Base-by-base conservation (phyloP, 2,113 vertebrate species). In the Ariopsis seemanni region DNA sequence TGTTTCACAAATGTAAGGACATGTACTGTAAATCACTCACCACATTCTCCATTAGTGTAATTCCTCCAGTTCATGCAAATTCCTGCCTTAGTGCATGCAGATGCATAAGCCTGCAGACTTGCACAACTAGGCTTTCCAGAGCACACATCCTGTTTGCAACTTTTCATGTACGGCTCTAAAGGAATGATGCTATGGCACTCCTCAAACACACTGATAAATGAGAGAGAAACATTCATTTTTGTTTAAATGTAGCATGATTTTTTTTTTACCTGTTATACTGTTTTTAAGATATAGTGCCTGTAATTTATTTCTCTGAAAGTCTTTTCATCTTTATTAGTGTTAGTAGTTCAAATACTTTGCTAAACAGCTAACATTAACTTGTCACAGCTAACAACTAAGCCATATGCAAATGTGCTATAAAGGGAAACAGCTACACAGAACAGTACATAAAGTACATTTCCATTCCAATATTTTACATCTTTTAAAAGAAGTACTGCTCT, bases 51-150 rank as follows among this genome's bases (percentile, higher is more conserved):
- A 7, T 95, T 90, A 52, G 96, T 97, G 12, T 57, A 60, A 53
- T 81, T 86, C 91, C 98, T 96, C 98, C 98, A 99, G 89, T 97
- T 92, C 1, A 97, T 78, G 69, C 97, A 99, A 30, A 96, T 7
- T 17, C 95, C 96, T 48, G 80, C 90, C 2, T 90, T 48, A 1
- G 94, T 90, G 7, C 98, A 99, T 71, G 95, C 93, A 0, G 95
- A 86, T 8, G 97, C 96, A 0, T 98, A 99, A 0, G 96, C 94
- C 93, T 97, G 95, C 87, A 99, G 90, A 84, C 94, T 93, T 5
- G 95, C 93, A 86, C 98, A 99, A 63, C 90, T 89, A 4, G 2
- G 27, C 0, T 0, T 17, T 57, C 88, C 30, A 1, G 92, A 90
- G 87, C 97, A 98, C 7, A 83, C 84, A 71, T 97, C 96, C 4